Evolutionary conservation across 2,797 vertebrate species (phyloP), one percentile per base, ranked within the genome.

Genomic region (Hydrophis major): DNA sequence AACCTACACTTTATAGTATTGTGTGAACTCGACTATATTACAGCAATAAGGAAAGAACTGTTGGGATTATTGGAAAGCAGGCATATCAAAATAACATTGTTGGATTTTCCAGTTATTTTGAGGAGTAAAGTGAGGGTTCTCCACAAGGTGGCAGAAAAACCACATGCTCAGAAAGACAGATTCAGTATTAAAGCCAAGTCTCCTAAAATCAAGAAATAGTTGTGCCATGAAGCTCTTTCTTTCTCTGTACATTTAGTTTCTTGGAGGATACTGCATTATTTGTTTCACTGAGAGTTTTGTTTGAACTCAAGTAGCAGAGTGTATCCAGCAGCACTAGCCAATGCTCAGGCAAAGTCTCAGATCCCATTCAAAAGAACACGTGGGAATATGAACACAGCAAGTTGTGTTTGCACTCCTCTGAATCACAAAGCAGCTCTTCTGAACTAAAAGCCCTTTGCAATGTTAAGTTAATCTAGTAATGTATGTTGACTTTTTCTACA

Each of bases 101-200:
- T 27, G 0, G 61, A 57, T 92, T 93, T 94, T 91, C 59, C 0
- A 2, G 42, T 89, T 78, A 93, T 89, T 93, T 91, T 93, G 74
- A 93, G 78, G 78, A 95, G 95, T 94, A 92, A 97, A 94, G 87
- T 95, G 93, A 96, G 90, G 89, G 92, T 96, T 97, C 96, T 97
- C 98, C 98, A 98, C 97, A 97, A 98, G 98, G 97, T 97, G 98
- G 98, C 97, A 98, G 98, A 98, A 97, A 96, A 96, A 96, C 96
- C 97, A 97, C 97, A 95, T 93, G 69, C 27, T 96, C 94, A 96
- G 92, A 93, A 95, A 88, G 69, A 94, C 96, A 53, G 55, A 42
- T 50, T 57, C 87, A 12, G 92, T 96, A 42, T 88, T 92, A 0
- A 20, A 93, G 37, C 92, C 27, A 50, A 92, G 90, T 66, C 25